Conservation (phyloP, 2,888 invertebrate species). For the Oscheius sp. region DNA sequence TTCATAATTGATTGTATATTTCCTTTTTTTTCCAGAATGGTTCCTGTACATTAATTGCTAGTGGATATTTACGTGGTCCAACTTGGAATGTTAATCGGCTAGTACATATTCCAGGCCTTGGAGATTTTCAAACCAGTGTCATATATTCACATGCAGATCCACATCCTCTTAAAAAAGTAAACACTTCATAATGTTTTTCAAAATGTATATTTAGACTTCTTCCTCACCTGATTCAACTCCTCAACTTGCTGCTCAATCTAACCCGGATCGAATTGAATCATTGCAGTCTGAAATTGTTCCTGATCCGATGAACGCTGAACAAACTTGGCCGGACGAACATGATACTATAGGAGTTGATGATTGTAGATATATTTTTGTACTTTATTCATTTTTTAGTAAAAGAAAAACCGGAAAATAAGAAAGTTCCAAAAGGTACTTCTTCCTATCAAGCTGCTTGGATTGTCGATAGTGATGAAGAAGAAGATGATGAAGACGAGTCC, state of each 20-base stretch:
- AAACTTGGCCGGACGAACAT: constrained; percentile 94
- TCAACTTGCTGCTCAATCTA: constrained; percentile 31
- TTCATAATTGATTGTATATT: background rate
- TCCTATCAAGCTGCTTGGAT: constrained; percentile 90
- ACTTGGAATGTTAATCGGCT: constrained; percentile 86
- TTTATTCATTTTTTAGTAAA: constrained; percentile 33
- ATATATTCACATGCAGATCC: constrained; percentile 46
- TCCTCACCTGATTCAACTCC: background rate
- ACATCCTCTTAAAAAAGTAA: constrained; percentile 45
- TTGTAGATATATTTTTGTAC: background rate
- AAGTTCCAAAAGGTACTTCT: constrained; percentile 92
- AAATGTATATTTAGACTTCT: background rate
- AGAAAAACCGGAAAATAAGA: constrained; percentile 75
- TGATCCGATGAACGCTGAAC: constrained; percentile 92
- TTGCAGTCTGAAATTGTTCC: constrained; percentile 74
- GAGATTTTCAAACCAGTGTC: constrained; percentile 88
- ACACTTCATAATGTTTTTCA: background rate
- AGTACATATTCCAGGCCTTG: constrained; percentile 89
- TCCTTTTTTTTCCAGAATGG: constrained; percentile 36
- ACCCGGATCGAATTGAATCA: constrained; percentile 75
- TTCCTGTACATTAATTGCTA: constrained; percentile 75
- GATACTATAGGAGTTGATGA: constrained; percentile 76
- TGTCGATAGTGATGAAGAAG: constrained; percentile 66
- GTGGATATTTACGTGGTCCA: constrained; percentile 86
- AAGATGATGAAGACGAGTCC: constrained; percentile 45